A percentile compares a stretch with the other conserved stretches of the same genome.
These are phyloP conservation scores for Mylabris phalerata DNA, from an alignment of 1,140 invertebrate species.

Conservation along the genomic window DNA sequence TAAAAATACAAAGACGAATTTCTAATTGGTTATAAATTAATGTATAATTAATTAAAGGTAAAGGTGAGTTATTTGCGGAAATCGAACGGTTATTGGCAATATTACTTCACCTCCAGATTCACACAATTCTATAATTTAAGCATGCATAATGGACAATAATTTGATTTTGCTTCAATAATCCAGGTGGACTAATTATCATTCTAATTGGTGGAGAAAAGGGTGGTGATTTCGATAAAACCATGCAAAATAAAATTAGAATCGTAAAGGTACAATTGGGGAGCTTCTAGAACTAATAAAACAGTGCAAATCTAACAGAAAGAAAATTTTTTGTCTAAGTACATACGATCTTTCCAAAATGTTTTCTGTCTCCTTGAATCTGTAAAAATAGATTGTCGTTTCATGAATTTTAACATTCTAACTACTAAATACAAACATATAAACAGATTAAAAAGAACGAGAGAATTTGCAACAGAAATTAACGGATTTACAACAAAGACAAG, in stretches of 20 bases:
- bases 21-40: too few relatives aligned
- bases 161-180: too few relatives aligned
- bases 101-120: too few relatives aligned
- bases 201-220: background rate
- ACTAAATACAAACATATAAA: constrained; percentile 3
- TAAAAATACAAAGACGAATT: too few relatives aligned
- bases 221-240: background rate
- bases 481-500: background rate
- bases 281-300: too few relatives aligned
- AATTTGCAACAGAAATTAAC: background rate
- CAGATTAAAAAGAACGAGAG: background rate
- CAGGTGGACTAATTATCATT: too few relatives aligned
- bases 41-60: too few relatives aligned
- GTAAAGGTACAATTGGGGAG: too few relatives aligned
- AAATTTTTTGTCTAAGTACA: constrained; percentile 51
- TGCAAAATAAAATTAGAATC: constrained; percentile 3
- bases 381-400: constrained; percentile 47
- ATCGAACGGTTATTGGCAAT: too few relatives aligned
- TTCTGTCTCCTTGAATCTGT: constrained; percentile 83
- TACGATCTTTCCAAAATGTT: constrained; percentile 79
- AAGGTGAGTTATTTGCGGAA: too few relatives aligned
- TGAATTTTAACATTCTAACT: background rate
- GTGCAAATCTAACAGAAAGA: constrained; percentile 13
- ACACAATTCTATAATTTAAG: too few relatives aligned
- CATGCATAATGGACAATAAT: too few relatives aligned